Conservation (phyloP, 2,888 invertebrate species). For the Drosophila meridiana region DNA sequence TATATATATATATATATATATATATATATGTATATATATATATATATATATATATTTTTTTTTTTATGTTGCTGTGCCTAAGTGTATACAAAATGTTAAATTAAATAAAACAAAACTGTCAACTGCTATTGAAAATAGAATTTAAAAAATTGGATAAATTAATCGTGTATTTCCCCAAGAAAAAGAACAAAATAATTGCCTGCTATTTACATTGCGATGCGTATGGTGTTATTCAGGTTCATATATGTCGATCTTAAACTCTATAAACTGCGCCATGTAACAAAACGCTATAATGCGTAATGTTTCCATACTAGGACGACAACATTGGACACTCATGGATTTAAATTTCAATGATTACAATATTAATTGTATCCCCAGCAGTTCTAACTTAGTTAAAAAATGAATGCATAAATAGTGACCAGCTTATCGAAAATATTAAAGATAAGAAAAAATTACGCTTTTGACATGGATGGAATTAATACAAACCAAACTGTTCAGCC, state of each 20-base stretch:
- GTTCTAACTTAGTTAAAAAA: constrained; percentile 15
- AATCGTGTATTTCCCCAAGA: neutral
- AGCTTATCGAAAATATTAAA: neutral
- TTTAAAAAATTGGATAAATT: neutral
- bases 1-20: constrained; percentile 5
- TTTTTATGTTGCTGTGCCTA: neutral
- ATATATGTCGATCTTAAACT: constrained; percentile 2
- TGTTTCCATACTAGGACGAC: neutral
- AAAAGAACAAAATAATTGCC: neutral
- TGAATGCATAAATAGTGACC: constrained; percentile 2
- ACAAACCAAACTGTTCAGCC: constrained; percentile 30
- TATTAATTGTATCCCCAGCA: constrained; percentile 36
- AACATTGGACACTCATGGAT: constrained; percentile 37
- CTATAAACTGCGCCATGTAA: constrained; percentile 10
- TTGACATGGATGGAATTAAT: constrained; percentile 55
- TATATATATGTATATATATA: neutral
- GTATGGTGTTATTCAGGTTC: constrained; percentile 7
- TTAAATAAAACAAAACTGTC: constrained; percentile 2
- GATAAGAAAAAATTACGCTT: constrained; percentile 7
- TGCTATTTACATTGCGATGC: neutral
- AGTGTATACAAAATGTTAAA: constrained; percentile 1
- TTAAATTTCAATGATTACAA: constrained; percentile 21
- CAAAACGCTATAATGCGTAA: constrained; percentile 6
- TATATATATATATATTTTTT: neutral
- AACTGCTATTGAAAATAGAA: neutral